These are phyloP conservation scores for Cyprinodon variegatus DNA, from an alignment of 2,113 vertebrate species.

Conservation along the genomic window DNA sequence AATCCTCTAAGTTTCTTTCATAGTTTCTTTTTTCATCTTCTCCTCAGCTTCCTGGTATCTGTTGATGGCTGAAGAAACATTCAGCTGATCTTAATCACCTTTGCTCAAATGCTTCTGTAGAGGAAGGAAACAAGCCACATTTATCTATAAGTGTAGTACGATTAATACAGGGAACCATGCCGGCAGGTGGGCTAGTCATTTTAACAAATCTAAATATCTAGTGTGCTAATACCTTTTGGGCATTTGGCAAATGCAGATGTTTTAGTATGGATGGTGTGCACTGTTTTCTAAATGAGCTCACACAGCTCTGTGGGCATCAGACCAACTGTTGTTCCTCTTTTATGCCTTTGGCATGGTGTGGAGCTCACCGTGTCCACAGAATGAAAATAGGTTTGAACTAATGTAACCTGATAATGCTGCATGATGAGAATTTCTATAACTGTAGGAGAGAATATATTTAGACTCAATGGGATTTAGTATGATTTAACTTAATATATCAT, in stretches of 20 bases:
- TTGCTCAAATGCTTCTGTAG: background rate
- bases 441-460: background rate
- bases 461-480: background rate
- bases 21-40: no score
- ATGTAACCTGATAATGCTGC: background rate
- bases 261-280: background rate
- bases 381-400: background rate
- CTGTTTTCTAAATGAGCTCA: background rate
- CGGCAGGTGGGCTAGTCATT: background rate
- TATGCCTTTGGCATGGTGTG: background rate
- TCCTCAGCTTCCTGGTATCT: background rate
- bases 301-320: background rate
- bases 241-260: background rate
- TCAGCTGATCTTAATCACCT: background rate
- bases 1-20: no score
- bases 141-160: background rate
- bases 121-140: background rate
- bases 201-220: background rate
- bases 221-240: no score
- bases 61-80: background rate
- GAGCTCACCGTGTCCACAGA: background rate
- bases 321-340: background rate
- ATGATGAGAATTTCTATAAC: background rate
- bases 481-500: background rate
- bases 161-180: background rate